Percentiles rank a stretch among this genome's conserved stretches.
Evolutionary conservation across 1,140 invertebrate species (phyloP).

Genomic region (Littorina saxatilis): DNA sequence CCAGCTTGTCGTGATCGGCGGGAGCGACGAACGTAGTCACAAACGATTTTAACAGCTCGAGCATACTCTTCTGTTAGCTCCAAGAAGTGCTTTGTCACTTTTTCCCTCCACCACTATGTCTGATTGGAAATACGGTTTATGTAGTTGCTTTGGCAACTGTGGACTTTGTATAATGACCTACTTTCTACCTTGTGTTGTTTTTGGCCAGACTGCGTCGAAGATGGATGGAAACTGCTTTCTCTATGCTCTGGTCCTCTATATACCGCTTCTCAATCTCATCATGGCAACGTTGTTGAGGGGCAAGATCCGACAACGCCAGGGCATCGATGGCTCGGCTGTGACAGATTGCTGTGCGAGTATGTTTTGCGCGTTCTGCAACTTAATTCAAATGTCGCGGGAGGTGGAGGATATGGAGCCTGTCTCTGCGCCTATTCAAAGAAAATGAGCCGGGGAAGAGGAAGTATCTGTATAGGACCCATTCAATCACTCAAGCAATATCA

Average conservation of each 20-base stretch:
- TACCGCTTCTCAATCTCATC: constrained; percentile 60
- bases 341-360: constrained; percentile 63
- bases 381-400: constrained; percentile 71
- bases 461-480: no score
- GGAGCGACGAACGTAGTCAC: no score
- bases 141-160: constrained; percentile 71
- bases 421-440: no score
- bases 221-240: constrained; percentile 68
- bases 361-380: constrained; percentile 66
- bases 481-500: no score
- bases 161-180: constrained; percentile 70
- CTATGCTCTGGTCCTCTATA: constrained; percentile 62
- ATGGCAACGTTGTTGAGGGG: constrained; percentile 64
- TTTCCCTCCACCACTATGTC: no score
- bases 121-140: constrained; percentile 71
- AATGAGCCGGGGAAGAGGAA: no score
- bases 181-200: constrained; percentile 70
- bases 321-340: constrained; percentile 65
- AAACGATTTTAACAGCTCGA: no score
- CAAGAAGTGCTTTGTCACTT: no score
- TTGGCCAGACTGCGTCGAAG: constrained; percentile 73
- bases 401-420: constrained; percentile 64
- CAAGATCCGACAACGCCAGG: constrained; percentile 69
- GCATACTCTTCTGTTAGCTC: no score
- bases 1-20: no score